Evolutionary conservation across 2,888 invertebrate genomes (phyloP).

Genomic region (Oegoconia quadripuncta): DNA sequence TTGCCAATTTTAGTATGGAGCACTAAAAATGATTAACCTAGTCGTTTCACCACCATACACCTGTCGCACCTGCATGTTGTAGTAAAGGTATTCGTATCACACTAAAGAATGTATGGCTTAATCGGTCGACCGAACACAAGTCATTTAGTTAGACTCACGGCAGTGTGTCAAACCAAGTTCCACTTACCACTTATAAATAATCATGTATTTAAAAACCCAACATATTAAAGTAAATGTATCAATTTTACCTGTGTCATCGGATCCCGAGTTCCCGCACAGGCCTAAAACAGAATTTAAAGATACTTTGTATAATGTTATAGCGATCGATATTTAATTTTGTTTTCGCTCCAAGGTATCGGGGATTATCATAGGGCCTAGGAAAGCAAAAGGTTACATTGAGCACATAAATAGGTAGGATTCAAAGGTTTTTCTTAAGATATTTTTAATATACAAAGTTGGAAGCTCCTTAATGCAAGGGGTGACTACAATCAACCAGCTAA

Average conservation of each 20-base stretch:
- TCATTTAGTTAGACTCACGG: too few relatives aligned
- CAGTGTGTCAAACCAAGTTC: too few relatives aligned
- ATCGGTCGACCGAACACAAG: too few relatives aligned
- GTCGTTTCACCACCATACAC: too few relatives aligned
- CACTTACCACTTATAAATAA: too few relatives aligned
- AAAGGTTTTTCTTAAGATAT: not conserved
- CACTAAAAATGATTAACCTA: too few relatives aligned
- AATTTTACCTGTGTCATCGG: constrained; percentile 60
- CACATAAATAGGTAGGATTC: constrained; percentile 3
- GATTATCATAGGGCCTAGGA: constrained; percentile 16
- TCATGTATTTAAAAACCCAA: constrained; percentile 2
- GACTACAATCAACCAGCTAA: too few relatives aligned
- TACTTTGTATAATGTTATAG: constrained; percentile 54
- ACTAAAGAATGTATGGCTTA: too few relatives aligned
- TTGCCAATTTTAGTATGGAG: too few relatives aligned
- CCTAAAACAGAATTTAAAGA: constrained; percentile 71
- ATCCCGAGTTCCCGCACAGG: constrained; percentile 63
- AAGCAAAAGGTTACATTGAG: constrained; percentile 3
- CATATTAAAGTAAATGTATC: constrained; percentile 22
- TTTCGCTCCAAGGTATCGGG: constrained; percentile 22
- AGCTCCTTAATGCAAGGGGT: too few relatives aligned
- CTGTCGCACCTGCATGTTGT: too few relatives aligned
- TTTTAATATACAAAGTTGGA: not conserved
- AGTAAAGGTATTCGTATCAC: too few relatives aligned
- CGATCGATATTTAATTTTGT: constrained; percentile 44